phyloP scores from a whole-genome alignment of 2,797 vertebrate genomes.

The Pangasius sanitwongsei region DNA sequence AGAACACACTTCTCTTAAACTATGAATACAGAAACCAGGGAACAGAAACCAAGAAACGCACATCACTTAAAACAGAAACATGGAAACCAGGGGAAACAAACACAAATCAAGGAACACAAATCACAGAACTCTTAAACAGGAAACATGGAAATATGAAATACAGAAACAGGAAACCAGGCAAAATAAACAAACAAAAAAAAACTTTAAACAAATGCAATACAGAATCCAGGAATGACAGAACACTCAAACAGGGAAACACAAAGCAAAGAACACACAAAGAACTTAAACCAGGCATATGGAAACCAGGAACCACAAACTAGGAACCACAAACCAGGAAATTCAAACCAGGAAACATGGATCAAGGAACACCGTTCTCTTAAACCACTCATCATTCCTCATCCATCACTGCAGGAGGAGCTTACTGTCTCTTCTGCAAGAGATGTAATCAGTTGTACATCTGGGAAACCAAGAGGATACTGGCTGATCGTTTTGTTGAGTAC shows the following conservation, averaged over 20 bases:
- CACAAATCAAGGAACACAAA: too few species aligned
- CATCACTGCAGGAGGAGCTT: neutral
- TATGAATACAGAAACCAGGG: neutral
- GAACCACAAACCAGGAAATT: neutral
- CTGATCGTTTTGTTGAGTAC: neutral
- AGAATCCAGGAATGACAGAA: neutral
- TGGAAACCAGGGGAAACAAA: neutral
- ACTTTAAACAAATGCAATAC: neutral
- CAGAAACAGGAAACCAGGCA: neutral
- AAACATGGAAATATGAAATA: neutral
- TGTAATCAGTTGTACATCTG: slow-evolving; percentile 1
- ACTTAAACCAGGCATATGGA: neutral
- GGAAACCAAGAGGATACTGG: neutral
- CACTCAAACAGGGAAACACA: neutral
- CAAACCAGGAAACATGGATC: neutral
- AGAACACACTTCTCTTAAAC: neutral
- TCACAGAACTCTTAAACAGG: neutral
- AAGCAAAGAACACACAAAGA: neutral
- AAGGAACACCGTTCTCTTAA: neutral
- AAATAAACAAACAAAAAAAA: neutral
- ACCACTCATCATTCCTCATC: neutral
- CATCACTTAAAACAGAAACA: neutral
- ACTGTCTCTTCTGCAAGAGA: slow-evolving; percentile 1
- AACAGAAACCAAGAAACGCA: neutral
- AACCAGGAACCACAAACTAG: neutral